Conservation (phyloP, 92 coral and sea anemone species). For the Meandrina meandrites region DNA sequence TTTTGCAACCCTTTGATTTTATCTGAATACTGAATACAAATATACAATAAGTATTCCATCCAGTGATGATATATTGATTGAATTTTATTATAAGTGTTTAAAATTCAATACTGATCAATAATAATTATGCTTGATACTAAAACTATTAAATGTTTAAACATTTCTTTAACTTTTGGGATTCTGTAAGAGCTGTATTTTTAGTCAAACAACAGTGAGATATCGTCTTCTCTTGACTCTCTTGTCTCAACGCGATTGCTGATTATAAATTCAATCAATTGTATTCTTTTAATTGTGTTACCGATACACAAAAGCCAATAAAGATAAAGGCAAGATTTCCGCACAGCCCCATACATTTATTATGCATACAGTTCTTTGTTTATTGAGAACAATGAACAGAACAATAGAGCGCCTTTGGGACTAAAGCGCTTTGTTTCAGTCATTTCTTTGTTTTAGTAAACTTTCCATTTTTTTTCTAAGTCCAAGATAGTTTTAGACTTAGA, state of each 20-base stretch:
- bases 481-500: too few relatives aligned
- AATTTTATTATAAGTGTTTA: not conserved
- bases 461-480: too few relatives aligned
- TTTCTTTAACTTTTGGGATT: not conserved
- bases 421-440: too few relatives aligned
- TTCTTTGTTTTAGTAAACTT: too few relatives aligned
- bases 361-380: too few relatives aligned
- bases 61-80: not conserved
- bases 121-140: not conserved
- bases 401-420: too few relatives aligned
- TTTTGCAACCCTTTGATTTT: not conserved
- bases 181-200: not conserved
- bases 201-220: not conserved
- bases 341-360: too few relatives aligned
- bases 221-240: not conserved
- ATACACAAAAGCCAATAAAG: not conserved
- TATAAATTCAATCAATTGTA: conserved; percentile 5
- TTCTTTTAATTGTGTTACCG: not conserved
- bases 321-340: too few relatives aligned
- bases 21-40: not conserved
- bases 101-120: not conserved
- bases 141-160: not conserved
- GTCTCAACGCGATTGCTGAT: not conserved
- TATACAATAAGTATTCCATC: not conserved
- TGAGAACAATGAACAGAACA: too few relatives aligned